These are phyloP conservation scores for Diprion similis DNA, from an alignment of 1,140 invertebrate species.

Conservation along the genomic window DNA sequence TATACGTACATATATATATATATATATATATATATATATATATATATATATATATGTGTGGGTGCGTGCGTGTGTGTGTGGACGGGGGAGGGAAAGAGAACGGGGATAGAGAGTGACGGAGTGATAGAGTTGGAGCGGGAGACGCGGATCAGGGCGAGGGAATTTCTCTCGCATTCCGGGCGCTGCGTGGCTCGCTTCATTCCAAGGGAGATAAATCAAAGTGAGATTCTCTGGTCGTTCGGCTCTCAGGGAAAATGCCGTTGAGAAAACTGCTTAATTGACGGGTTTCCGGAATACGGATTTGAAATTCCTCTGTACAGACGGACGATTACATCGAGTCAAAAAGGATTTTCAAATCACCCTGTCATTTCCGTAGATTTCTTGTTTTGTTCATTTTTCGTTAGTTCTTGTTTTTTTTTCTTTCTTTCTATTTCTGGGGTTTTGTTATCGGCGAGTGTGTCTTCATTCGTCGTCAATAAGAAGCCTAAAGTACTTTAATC, in stretches of 20 bases:
- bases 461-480: too few relatives aligned
- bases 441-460: too few relatives aligned
- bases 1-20: too few relatives aligned
- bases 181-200: not conserved
- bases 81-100: conserved; percentile 22
- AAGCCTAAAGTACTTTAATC: too few relatives aligned
- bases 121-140: not conserved
- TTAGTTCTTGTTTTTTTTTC: too few relatives aligned
- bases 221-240: not conserved
- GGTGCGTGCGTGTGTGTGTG: too few relatives aligned
- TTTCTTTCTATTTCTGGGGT: too few relatives aligned
- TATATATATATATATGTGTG: too few relatives aligned
- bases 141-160: not conserved
- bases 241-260: not conserved
- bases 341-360: not conserved
- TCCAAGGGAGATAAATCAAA: conserved; percentile 1
- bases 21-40: too few relatives aligned
- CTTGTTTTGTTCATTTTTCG: too few relatives aligned
- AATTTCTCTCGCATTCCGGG: not conserved
- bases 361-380: not conserved
- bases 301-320: not conserved
- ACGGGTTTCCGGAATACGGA: not conserved
- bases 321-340: too few relatives aligned
- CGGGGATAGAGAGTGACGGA: conserved; percentile 18
- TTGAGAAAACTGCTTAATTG: not conserved